phyloP scores from a whole-genome alignment of 2,797 vertebrate genomes.

The Chlorospingus flavigularis region DNA sequence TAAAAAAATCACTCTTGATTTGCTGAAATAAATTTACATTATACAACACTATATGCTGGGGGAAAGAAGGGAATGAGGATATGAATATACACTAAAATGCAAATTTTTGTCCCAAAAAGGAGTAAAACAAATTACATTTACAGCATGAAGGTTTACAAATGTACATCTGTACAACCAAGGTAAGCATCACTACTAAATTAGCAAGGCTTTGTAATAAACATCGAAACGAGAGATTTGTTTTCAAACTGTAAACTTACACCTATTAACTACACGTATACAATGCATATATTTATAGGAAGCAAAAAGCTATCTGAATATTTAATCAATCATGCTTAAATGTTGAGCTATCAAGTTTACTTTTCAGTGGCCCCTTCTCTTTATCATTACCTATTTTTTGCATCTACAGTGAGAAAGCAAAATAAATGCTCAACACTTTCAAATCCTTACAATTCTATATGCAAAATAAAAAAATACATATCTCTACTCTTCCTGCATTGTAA shows the following conservation, averaged over 20 bases:
- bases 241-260: conserved; percentile 95
- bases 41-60: conserved; percentile 96
- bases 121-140: conserved; percentile 99
- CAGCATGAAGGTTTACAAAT: conserved; percentile 99
- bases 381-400: conserved; percentile 68
- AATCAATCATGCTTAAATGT: conserved; percentile 85
- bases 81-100: conserved; percentile 99
- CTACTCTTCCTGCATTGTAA: conserved; percentile 65
- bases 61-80: conserved; percentile 79
- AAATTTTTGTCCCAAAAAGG: conserved; percentile 84
- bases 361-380: conserved; percentile 80
- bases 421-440: conserved; percentile 76
- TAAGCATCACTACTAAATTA: conserved; percentile 94
- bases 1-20: conserved; percentile 93
- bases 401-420: conserved; percentile 79
- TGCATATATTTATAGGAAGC: conserved; percentile 95
- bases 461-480: conserved; percentile 77
- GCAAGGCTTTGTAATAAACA: conserved; percentile 93
- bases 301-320: conserved; percentile 86
- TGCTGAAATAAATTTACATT: conserved; percentile 94
- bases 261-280: conserved; percentile 96
- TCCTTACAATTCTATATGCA: conserved; percentile 74
- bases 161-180: conserved; percentile 99
- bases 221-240: conserved; percentile 83
- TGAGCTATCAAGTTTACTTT: conserved; percentile 81